Evolutionary conservation across 2,797 vertebrate species (phyloP), one percentile per base, ranked within the genome.

Genomic region (Gallinago stenura): DNA sequence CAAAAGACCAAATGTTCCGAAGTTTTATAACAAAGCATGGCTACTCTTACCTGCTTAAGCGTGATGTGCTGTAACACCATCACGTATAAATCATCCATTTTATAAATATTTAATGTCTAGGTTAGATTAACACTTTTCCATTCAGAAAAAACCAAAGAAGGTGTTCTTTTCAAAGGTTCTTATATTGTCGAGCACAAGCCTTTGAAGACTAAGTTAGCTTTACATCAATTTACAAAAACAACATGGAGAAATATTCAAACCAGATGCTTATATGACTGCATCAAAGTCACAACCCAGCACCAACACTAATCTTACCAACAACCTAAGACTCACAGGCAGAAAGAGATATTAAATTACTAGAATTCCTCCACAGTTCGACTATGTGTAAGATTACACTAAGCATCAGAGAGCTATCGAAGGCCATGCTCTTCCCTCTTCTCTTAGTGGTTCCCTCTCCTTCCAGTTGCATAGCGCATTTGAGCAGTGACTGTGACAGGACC

Each of bases 101-200:
- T 24, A 69, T n/a, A 46, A 33, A 41, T 33, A 76, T 6, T 28
- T 31, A 4, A 57, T 14, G 2, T 14, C 18, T 39, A 4, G 6
- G 6, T 33, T 41, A 57, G 13, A 46, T 7, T 7, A 35, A 31
- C 2, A 8, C 5, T 50, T 33, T 45, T 30, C 25, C 30, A 43
- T 24, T 48, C 28, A 6, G 12, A 53, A 80, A 58, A 43, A 20
- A 24, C 24, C n/a, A 83, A 31, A 33, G 14, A 71, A 33, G 1
- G 24, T 9, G 6, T 19, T 57, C 5, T 35, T 65, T 45, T 13
- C 20, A 50, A 70, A 77, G 10, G 10, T 37, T 82, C 13, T 65
- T 26, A 12, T 4, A 16, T 21, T 73, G 48, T 39, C 33, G 83
- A 8, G 0, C 8, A 6, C 0, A 0, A 33, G 8, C 33, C 12